A percentile compares a stretch with the other conserved stretches of the same genome.
Evolutionary conservation across 2,113 vertebrate genomes (phyloP).

Genomic region (Engystomops pustulosus): DNA sequence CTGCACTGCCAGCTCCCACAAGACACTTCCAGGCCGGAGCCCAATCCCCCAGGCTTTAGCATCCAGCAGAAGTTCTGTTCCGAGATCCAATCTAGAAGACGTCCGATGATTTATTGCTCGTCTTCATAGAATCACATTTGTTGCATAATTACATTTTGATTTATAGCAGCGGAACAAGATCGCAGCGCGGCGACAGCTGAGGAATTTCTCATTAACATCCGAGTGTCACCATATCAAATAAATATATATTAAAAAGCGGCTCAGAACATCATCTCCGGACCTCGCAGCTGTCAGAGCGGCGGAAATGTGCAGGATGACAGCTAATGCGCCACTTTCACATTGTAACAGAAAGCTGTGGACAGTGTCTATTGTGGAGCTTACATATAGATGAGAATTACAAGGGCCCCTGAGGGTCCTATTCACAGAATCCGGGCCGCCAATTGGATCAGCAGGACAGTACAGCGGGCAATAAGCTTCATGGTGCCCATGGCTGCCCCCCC

Average conservation of each 20-base stretch:
- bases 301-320: background rate
- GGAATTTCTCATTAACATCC: slow-evolving; percentile 49
- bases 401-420: no score
- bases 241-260: slow-evolving; percentile 41
- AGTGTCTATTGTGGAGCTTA: no score
- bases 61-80: background rate
- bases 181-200: slow-evolving; percentile 23
- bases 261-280: slow-evolving; percentile 25
- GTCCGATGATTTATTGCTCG: slow-evolving; percentile 43
- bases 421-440: no score
- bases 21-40: background rate
- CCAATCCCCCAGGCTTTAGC: background rate
- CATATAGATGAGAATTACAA: no score
- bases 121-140: slow-evolving; percentile 41
- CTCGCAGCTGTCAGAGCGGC: background rate
- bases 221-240: slow-evolving; percentile 44
- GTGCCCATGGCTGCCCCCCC: no score
- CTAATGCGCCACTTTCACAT: background rate
- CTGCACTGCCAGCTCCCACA: background rate
- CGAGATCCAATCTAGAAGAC: background rate
- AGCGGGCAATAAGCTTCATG: no score
- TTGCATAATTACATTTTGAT: slow-evolving; percentile 56
- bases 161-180: slow-evolving; percentile 33
- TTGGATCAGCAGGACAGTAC: no score
- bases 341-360: no score